phyloP scores from a whole-genome alignment of 2,113 vertebrate genomes.

The Galemys pyrenaicus region DNA sequence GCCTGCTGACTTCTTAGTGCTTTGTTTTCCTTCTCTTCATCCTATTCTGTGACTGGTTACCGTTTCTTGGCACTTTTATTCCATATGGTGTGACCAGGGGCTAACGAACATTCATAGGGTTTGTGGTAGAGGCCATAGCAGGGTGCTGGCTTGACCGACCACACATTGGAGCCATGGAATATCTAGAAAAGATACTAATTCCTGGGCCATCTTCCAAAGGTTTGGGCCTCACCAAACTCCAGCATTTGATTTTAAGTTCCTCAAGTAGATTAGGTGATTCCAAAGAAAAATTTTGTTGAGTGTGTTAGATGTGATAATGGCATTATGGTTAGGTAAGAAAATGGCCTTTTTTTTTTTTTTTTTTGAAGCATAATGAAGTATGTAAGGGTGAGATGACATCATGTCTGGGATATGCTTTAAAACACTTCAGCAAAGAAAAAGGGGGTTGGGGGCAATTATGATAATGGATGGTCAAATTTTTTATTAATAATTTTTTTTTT shows the following conservation, averaged over 20 bases:
- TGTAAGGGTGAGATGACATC: conserved; percentile 35
- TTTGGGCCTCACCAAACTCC: conserved; percentile 2
- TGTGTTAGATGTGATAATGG: conserved; percentile 35
- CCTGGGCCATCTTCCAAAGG: not conserved
- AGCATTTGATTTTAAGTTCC: conserved; percentile 16
- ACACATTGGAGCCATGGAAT: not conserved
- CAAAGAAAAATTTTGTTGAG: conserved; percentile 38
- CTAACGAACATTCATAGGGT: not conserved
- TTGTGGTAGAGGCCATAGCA: not conserved
- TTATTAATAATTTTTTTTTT: not conserved
- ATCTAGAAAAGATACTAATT: not conserved
- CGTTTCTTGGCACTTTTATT: not conserved
- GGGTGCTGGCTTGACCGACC: not conserved
- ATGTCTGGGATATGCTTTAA: conserved; percentile 41
- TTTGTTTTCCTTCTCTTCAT: conserved; percentile 45
- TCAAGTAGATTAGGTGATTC: conserved; percentile 27
- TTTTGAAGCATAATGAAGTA: conserved; percentile 31
- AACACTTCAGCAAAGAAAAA: conserved; percentile 9
- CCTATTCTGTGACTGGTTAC: not conserved
- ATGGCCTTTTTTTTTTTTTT: conserved; percentile 4
- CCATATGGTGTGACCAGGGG: not conserved
- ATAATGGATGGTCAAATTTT: not conserved
- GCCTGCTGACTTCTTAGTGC: not conserved
- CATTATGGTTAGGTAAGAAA: conserved; percentile 59
- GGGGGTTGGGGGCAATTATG: not conserved